phyloP scores from a whole-genome alignment of 2,113 vertebrate species.

The Mustela nigripes region DNA sequence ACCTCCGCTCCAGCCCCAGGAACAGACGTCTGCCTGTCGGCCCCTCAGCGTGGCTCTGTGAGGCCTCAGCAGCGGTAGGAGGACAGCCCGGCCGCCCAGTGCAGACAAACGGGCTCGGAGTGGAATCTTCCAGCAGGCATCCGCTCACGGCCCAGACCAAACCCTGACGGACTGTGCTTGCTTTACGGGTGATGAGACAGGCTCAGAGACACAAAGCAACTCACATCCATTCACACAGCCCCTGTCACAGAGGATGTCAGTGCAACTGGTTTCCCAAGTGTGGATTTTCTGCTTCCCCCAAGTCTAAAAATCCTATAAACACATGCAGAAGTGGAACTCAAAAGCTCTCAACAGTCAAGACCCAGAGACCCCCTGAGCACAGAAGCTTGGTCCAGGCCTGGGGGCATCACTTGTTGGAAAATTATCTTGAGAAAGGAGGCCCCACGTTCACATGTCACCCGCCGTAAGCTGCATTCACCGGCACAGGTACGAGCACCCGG shows the following conservation, averaged over 20 bases:
- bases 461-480: background rate
- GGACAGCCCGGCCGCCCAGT: background rate
- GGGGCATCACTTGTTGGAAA: background rate
- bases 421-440: background rate
- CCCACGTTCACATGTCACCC: rapidly evolving
- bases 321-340: background rate
- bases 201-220: background rate
- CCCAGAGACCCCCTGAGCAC: background rate
- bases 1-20: background rate
- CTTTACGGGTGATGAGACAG: rapidly evolving
- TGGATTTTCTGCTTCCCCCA: background rate
- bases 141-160: background rate
- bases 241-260: rapidly evolving
- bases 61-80: background rate
- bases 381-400: background rate
- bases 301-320: background rate
- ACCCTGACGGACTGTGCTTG: rapidly evolving
- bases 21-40: background rate
- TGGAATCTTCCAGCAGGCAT: rapidly evolving
- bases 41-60: background rate
- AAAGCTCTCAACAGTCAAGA: background rate
- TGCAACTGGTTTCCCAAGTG: background rate
- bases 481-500: background rate
- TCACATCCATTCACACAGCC: background rate
- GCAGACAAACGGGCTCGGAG: background rate